Conservation (phyloP, 2,113 vertebrate genomes). For the Cyprinus carpio region DNA sequence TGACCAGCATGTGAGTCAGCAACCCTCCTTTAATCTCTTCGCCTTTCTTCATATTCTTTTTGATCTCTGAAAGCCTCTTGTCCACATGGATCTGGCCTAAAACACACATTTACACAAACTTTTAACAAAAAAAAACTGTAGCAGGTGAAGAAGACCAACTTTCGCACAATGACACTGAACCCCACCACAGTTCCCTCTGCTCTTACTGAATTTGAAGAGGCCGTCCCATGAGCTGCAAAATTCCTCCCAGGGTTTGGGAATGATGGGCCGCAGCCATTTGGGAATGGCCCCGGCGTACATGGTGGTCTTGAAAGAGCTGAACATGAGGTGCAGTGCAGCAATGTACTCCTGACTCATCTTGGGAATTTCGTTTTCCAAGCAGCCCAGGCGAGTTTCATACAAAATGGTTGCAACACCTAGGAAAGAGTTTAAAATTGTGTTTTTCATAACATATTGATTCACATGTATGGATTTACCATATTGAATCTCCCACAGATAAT, state of each 20-base stretch:
- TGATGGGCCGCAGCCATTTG: constrained; percentile 86
- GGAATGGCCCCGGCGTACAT: constrained; percentile 94
- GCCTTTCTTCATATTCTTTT: constrained; percentile 74
- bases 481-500: not conserved
- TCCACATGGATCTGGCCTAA: constrained; percentile 87
- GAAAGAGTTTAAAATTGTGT: not conserved
- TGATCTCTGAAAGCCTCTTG: constrained; percentile 79
- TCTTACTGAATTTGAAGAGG: constrained; percentile 94
- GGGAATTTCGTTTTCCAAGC: constrained; percentile 82
- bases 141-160: not conserved
- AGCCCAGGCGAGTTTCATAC: constrained; percentile 86
- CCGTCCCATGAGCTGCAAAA: constrained; percentile 95
- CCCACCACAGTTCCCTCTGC: not conserved
- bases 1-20: constrained; percentile 84
- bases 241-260: constrained; percentile 91
- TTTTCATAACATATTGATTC: not conserved
- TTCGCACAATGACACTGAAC: not conserved
- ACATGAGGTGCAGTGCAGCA: constrained; percentile 87
- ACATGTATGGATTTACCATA: not conserved
- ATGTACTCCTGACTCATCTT: constrained; percentile 86
- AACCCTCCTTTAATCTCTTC: constrained; percentile 82
- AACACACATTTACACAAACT: constrained; percentile 36
- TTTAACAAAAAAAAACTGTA: not conserved
- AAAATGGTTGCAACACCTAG: constrained; percentile 87
- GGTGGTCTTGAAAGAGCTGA: constrained; percentile 93